Conservation (phyloP, 1,140 invertebrate genomes). For the Zaprionus tsacasi region DNA sequence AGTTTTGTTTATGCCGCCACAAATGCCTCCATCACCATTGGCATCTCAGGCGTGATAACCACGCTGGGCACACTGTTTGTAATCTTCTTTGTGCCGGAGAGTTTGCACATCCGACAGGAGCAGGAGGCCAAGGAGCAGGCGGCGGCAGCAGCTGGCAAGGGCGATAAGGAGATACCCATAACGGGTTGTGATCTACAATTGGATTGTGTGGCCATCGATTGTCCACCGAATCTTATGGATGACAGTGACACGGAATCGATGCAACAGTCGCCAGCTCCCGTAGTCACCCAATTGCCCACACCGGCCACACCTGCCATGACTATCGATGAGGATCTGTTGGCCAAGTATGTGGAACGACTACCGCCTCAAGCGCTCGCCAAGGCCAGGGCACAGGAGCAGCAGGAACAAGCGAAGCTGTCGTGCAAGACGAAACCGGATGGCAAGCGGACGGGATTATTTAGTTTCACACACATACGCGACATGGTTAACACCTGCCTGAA, state of each 20-base stretch:
- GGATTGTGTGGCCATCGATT: constrained; percentile 61
- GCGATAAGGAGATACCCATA: constrained; percentile 49
- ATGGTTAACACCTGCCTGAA: constrained; percentile 87
- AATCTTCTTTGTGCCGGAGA: constrained; percentile 73
- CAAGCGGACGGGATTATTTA: constrained; percentile 85
- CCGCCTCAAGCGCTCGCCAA: constrained; percentile 53
- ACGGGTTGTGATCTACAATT: constrained; percentile 56
- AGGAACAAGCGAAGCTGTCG: constrained; percentile 14
- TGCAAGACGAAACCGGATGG: constrained; percentile 11
- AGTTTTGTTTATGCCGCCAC: constrained; percentile 73
- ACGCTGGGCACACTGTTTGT: constrained; percentile 68
- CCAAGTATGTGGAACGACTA: constrained; percentile 66
- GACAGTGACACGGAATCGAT: constrained; percentile 10
- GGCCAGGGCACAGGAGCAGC: constrained; percentile 17
- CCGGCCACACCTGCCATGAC: constrained; percentile 64
- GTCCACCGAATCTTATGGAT: constrained; percentile 54
- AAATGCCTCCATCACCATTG: constrained; percentile 54
- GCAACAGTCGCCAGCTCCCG: not conserved
- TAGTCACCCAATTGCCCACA: constrained; percentile 42
- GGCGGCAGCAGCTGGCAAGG: not conserved
- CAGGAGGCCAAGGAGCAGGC: constrained; percentile 42
- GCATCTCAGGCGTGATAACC: constrained; percentile 65
- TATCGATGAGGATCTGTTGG: constrained; percentile 69
- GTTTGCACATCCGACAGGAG: constrained; percentile 54
- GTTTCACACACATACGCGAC: constrained; percentile 86